Evolutionary conservation across 2,113 vertebrate species (phyloP).

Genomic region (Naja naja): DNA sequence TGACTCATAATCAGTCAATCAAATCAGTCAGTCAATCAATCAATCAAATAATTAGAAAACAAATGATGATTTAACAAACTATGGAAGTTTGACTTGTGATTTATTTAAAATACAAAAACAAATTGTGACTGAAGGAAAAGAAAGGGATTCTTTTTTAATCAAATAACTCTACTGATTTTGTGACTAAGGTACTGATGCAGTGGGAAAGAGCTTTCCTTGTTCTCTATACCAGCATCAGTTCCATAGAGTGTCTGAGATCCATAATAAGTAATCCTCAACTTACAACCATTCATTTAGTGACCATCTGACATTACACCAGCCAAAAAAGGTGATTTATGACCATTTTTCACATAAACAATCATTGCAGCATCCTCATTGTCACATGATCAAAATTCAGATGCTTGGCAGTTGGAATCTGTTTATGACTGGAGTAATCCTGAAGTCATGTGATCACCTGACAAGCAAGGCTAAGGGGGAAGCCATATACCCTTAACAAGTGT

Average conservation of each 20-base stretch:
- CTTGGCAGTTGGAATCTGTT: not conserved
- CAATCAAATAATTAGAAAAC: not conserved
- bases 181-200: not conserved
- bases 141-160: not conserved
- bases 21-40: not conserved
- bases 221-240: not conserved
- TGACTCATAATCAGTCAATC: not conserved
- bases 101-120: not conserved
- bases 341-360: not conserved
- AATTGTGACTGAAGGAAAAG: not conserved
- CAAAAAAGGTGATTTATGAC: not conserved
- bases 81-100: not conserved
- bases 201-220: not conserved
- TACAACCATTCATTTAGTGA: not conserved
- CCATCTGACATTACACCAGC: not conserved
- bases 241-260: not conserved
- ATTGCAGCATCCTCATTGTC: not conserved
- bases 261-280: not conserved
- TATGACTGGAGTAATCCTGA: not conserved
- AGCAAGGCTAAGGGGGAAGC: not conserved
- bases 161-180: not conserved
- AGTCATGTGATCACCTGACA: not conserved
- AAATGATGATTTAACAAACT: not conserved
- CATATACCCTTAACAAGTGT: not conserved
- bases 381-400: not conserved